Evolutionary conservation across 2,113 vertebrate species (phyloP).

Genomic region (Varanus salvator): DNA sequence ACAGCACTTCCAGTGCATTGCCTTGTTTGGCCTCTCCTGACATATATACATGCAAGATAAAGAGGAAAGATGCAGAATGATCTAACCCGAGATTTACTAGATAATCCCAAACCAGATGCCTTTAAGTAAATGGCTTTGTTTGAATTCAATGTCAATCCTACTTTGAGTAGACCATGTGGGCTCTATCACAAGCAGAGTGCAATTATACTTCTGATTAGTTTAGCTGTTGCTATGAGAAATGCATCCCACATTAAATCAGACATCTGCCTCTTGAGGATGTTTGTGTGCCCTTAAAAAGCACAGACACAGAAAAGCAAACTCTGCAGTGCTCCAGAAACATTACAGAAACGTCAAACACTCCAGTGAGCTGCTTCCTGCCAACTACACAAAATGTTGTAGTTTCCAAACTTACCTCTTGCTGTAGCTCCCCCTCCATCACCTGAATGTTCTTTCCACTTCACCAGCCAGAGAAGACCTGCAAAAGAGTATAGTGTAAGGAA

Average conservation of each 20-base stretch:
- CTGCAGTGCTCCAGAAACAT: background rate
- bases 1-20: too few species aligned
- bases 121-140: too few species aligned
- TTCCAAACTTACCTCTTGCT: conserved; percentile 68
- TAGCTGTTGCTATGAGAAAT: background rate
- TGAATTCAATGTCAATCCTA: too few species aligned
- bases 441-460: conserved; percentile 30
- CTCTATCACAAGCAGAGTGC: background rate
- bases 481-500: conserved; percentile 44
- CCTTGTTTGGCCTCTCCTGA: too few species aligned
- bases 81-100: too few species aligned
- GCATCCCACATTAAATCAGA: background rate
- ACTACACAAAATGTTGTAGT: background rate
- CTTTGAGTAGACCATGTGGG: too few species aligned
- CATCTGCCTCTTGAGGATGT: background rate
- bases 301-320: background rate
- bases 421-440: conserved; percentile 71
- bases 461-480: conserved; percentile 54
- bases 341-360: background rate
- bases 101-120: too few species aligned
- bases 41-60: too few species aligned
- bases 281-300: background rate
- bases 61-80: too few species aligned
- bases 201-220: background rate
- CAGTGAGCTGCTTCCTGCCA: background rate